A percentile compares a stretch with the other conserved stretches of the same genome.
These are phyloP conservation scores for Saccostrea cuccullata DNA, from an alignment of 1,140 invertebrate species.

Conservation along the genomic window DNA sequence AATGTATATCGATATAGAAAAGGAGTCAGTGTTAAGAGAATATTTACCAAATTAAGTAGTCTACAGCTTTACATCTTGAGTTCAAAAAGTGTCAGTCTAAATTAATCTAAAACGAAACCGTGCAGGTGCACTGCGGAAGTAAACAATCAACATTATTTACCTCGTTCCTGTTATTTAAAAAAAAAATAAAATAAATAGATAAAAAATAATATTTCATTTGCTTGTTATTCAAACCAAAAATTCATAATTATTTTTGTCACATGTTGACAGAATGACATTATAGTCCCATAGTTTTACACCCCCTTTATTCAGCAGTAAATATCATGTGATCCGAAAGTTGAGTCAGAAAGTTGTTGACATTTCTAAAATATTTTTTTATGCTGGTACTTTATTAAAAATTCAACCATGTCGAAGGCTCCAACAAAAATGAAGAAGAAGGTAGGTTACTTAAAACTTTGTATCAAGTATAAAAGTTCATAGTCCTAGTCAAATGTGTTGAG, in stretches of 20 bases:
- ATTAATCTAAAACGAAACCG: too few species aligned
- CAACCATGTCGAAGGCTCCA: constrained; percentile 31
- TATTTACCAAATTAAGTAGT: too few species aligned
- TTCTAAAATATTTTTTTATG: neutral
- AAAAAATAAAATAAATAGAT: neutral
- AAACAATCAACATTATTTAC: constrained; percentile 18
- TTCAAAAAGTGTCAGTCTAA: too few species aligned
- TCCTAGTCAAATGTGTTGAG: too few species aligned
- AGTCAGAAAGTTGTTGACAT: neutral
- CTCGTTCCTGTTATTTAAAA: neutral
- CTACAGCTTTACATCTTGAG: too few species aligned
- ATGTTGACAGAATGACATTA: neutral
- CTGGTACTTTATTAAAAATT: neutral
- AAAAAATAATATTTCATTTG: neutral
- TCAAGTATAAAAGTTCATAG: too few species aligned
- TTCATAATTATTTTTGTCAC: neutral
- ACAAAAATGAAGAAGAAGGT: constrained; percentile 45
- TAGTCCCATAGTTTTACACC: too few species aligned
- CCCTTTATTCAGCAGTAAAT: neutral
- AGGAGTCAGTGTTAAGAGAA: too few species aligned
- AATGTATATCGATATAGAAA: too few species aligned
- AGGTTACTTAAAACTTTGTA: neutral
- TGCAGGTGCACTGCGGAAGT: constrained; percentile 13
- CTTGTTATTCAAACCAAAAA: too few species aligned
- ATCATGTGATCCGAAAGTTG: constrained; percentile 25